Conservation (phyloP, 2,888 invertebrate genomes). For the Timema podura region DNA sequence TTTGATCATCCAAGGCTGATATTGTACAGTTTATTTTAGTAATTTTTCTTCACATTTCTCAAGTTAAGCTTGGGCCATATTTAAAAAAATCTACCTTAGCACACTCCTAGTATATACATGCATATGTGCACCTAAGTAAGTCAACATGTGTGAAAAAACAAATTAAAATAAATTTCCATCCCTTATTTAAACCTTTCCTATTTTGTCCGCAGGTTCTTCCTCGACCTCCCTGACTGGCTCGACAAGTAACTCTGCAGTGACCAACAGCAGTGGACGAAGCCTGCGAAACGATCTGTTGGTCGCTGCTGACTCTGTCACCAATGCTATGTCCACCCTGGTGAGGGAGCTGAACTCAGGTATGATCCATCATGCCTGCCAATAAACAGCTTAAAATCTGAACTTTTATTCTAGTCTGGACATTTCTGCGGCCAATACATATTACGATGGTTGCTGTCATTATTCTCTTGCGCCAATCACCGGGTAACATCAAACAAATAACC, state of each 20-base stretch:
- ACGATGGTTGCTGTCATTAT: neutral
- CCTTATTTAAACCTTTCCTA: neutral
- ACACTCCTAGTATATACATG: too few species aligned
- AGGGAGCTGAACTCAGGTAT: constrained; percentile 84
- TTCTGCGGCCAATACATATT: neutral
- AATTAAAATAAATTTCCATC: neutral
- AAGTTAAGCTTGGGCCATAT: too few species aligned
- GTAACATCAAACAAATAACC: too few species aligned
- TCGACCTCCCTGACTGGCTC: constrained; percentile 32
- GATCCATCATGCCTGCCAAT: neutral
- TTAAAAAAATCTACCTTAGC: too few species aligned
- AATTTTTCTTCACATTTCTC: neutral
- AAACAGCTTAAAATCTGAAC: too few species aligned
- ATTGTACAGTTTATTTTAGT: neutral
- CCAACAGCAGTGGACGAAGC: constrained; percentile 50
- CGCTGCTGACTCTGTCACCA: constrained; percentile 96
- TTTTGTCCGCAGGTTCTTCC: constrained; percentile 29
- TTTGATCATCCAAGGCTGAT: too few species aligned
- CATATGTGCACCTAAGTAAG: neutral
- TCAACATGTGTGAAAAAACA: neutral
- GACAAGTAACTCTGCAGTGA: constrained; percentile 26
- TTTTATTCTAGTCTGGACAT: neutral
- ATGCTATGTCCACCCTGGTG: constrained; percentile 96
- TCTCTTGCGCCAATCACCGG: too few species aligned
- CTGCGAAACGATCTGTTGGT: constrained; percentile 84